phyloP scores from a whole-genome alignment of 2,797 vertebrate genomes.

The Myotis daubentonii region DNA sequence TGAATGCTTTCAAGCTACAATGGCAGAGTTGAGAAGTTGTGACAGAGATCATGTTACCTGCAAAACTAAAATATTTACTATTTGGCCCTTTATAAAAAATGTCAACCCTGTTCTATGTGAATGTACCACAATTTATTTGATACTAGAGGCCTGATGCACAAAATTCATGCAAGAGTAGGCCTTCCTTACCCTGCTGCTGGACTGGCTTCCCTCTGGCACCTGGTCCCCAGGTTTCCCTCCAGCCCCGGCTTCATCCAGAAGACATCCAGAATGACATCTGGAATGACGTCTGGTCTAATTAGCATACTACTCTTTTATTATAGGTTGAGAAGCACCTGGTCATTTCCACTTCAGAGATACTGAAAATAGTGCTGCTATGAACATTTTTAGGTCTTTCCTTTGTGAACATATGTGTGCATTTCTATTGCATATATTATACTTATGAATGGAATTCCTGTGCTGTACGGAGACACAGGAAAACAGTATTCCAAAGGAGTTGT shows the following conservation, averaged over 20 bases:
- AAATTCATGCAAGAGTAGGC: too few species aligned
- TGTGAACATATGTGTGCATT: neutral
- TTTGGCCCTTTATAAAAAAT: neutral
- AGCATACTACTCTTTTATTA: too few species aligned
- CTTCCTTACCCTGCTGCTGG: too few species aligned
- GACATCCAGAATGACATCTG: too few species aligned
- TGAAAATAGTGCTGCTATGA: neutral
- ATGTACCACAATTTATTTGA: neutral
- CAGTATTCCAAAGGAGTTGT: neutral
- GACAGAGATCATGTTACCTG: neutral
- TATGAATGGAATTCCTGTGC: neutral
- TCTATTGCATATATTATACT: neutral
- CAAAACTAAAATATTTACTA: neutral
- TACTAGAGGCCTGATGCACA: neutral
- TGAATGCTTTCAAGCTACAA: neutral
- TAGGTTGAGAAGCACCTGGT: neutral
- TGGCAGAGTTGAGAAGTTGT: neutral
- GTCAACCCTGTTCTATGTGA: neutral
- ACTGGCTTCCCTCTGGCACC: too few species aligned
- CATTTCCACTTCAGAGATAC: neutral
- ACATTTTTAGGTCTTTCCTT: neutral
- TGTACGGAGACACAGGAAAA: slow-evolving; percentile 18
- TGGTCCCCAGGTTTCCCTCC: too few species aligned
- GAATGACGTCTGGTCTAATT: too few species aligned
- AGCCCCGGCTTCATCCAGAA: too few species aligned